Evolutionary conservation across 2,797 vertebrate species (phyloP).

Genomic region (Eulemur rubriventer): DNA sequence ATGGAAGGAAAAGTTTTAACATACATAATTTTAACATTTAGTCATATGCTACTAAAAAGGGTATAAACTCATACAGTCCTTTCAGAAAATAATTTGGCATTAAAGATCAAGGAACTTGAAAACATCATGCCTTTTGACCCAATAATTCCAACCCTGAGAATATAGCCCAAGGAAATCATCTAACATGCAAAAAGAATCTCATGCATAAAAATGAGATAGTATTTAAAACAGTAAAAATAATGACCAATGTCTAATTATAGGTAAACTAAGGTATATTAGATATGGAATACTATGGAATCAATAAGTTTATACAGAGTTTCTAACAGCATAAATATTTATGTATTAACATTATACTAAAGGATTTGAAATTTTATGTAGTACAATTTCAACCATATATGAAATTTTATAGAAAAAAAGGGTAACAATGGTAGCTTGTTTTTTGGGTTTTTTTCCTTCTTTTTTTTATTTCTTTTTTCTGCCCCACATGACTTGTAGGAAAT

Average conservation of each 20-base stretch:
- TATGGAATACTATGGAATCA: not conserved
- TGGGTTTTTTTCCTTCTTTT: too few species aligned
- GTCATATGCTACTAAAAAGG: not conserved
- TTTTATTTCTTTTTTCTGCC: too few species aligned
- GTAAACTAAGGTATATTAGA: not conserved
- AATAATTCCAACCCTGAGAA: not conserved
- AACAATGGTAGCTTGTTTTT: not conserved
- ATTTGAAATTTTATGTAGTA: not conserved
- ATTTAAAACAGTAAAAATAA: not conserved
- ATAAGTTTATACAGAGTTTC: not conserved
- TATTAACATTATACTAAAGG: not conserved
- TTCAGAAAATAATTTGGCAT: constrained; percentile 32
- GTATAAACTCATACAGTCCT: not conserved
- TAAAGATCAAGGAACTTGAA: not conserved
- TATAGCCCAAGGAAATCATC: not conserved
- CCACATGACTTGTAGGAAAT: too few species aligned
- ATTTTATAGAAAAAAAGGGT: not conserved
- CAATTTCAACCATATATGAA: not conserved
- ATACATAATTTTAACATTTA: not conserved
- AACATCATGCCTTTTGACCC: not conserved
- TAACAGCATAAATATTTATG: not conserved
- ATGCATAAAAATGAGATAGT: not conserved
- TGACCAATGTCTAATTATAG: not conserved
- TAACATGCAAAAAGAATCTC: not conserved
- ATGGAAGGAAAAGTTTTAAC: not conserved